These are phyloP conservation scores for Hirundo rustica DNA, from an alignment of 2,797 vertebrate genomes.

Conservation along the genomic window DNA sequence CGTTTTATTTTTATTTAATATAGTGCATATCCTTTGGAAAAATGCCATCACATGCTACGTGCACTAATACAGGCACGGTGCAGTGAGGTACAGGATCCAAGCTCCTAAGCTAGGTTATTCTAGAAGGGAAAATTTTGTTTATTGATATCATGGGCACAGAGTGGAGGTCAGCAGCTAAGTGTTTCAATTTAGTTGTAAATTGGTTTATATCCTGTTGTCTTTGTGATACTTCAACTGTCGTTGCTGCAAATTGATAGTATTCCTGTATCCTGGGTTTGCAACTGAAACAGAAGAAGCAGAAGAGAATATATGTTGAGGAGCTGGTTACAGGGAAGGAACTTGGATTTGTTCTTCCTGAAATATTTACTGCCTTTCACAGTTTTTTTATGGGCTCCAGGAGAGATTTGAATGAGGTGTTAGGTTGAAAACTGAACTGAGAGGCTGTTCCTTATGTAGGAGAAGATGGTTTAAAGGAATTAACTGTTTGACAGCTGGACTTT, in stretches of 20 bases:
- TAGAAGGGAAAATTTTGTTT: neutral
- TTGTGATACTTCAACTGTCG: neutral
- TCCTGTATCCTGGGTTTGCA: neutral
- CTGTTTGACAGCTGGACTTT: slow-evolving; percentile 49
- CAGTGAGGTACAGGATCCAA: neutral
- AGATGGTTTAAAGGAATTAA: slow-evolving; percentile 44
- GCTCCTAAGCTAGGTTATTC: neutral
- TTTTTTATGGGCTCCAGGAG: slow-evolving; percentile 56
- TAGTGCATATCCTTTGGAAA: neutral
- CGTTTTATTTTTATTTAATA: neutral
- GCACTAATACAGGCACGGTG: neutral
- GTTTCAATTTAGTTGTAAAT: neutral
- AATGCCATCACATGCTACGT: rapidly evolving
- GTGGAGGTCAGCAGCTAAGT: neutral
- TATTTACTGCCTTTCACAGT: slow-evolving; percentile 56
- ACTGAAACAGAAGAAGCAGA: neutral
- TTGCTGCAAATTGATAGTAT: neutral
- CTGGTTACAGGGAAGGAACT: neutral
- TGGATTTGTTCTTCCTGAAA: slow-evolving; percentile 22
- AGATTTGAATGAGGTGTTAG: slow-evolving; percentile 60
- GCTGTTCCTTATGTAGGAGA: slow-evolving; percentile 39
- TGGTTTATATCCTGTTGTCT: neutral
- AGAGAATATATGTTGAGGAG: neutral
- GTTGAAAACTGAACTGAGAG: slow-evolving; percentile 56
- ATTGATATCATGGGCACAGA: neutral